Conservation (phyloP, 92 coral and sea anemone genomes). For the Phenganax marumi region DNA sequence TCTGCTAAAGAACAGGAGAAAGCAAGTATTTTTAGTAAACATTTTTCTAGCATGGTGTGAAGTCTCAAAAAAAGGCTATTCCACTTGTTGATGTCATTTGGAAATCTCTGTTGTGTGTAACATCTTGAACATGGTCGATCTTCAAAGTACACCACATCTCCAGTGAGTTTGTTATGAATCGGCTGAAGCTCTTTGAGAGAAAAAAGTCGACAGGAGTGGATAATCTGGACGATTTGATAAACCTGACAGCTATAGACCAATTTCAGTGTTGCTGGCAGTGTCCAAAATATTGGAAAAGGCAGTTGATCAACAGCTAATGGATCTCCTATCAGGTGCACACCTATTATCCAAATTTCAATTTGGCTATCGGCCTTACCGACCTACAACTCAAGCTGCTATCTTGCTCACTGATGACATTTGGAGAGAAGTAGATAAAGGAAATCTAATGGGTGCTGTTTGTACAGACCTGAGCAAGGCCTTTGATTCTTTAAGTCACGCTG, state of each 20-base stretch:
- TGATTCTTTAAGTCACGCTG: constrained; percentile 6
- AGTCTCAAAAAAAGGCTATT: constrained; percentile 23
- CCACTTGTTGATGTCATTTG: not conserved
- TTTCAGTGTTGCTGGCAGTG: not conserved
- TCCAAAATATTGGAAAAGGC: constrained; percentile 16
- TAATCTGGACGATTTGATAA: not conserved
- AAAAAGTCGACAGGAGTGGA: constrained; percentile 14
- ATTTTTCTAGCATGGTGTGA: not conserved
- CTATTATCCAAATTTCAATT: not conserved
- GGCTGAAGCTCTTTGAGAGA: not conserved
- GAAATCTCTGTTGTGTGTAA: not conserved
- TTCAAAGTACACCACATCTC: not conserved
- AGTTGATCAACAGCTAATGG: not conserved
- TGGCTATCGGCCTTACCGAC: not conserved
- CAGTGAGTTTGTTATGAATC: constrained; percentile 1
- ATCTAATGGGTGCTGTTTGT: constrained; percentile 6
- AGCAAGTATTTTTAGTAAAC: not conserved
- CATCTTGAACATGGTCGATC: not conserved
- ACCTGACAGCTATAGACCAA: constrained; percentile 17
- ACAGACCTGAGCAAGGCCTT: constrained; percentile 22
- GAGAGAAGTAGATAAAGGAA: constrained; percentile 1
- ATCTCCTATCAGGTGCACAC: not conserved
- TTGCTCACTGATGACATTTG: not conserved
- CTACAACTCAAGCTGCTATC: not conserved
- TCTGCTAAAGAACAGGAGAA: not conserved